phyloP scores from a whole-genome alignment of 2,888 invertebrate genomes.

The Drosophila percnosoma region DNA sequence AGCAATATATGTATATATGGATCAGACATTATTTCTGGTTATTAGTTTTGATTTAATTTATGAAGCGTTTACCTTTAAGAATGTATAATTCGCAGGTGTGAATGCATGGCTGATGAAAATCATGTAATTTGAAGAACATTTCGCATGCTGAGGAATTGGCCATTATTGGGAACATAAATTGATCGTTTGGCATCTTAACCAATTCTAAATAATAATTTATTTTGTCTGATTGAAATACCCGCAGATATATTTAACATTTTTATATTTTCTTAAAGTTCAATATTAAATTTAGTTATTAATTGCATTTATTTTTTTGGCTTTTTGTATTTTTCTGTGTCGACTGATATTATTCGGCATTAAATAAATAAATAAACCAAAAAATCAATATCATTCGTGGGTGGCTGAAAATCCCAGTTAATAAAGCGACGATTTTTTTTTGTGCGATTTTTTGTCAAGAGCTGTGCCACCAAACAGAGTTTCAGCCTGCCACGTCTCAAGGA shows the following conservation, averaged over 20 bases:
- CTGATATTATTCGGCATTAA: background rate
- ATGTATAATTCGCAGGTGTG: background rate
- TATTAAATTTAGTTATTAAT: too few species aligned
- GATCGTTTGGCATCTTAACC: background rate
- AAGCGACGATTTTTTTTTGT: background rate
- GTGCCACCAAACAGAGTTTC: too few species aligned
- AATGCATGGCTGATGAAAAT: background rate
- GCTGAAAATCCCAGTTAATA: background rate
- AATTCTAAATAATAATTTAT: too few species aligned
- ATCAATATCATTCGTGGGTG: background rate
- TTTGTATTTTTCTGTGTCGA: background rate
- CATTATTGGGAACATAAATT: background rate
- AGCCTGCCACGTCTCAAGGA: background rate
- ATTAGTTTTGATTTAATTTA: constrained; percentile 48
- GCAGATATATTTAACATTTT: too few species aligned
- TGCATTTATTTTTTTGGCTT: too few species aligned
- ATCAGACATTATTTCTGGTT: constrained; percentile 14
- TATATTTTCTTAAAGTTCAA: too few species aligned
- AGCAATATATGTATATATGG: background rate
- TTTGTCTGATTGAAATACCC: too few species aligned
- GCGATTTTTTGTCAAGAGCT: background rate
- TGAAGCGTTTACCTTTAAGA: background rate
- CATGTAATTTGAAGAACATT: background rate
- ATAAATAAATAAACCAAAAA: background rate
- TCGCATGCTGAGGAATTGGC: background rate